phyloP scores from a whole-genome alignment of 2,113 vertebrate species.

The Myodes glareolus region DNA sequence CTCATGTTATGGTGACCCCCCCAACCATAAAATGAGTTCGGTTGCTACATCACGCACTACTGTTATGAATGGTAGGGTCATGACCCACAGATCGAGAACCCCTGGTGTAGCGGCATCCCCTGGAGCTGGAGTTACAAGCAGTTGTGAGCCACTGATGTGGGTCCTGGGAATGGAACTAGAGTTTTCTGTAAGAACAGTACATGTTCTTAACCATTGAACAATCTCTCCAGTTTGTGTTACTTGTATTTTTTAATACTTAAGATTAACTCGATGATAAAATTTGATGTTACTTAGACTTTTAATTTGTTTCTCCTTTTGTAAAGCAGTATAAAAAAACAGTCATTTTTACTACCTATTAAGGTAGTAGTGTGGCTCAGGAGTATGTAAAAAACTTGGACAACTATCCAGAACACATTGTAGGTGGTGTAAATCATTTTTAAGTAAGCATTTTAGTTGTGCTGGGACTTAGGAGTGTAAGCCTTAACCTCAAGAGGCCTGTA shows the following conservation, averaged over 20 bases:
- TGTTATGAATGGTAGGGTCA: not conserved
- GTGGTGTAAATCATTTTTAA: slow-evolving; percentile 25
- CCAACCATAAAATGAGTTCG: not conserved
- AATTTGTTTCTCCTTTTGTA: slow-evolving; percentile 51
- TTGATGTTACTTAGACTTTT: not conserved
- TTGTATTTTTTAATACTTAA: slow-evolving; percentile 1
- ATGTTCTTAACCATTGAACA: not conserved
- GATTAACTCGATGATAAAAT: slow-evolving; percentile 15
- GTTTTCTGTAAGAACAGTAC: not conserved
- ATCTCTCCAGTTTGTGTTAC: not conserved
- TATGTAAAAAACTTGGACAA: slow-evolving; percentile 44
- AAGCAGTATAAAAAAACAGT: slow-evolving; percentile 7
- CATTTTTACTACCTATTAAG: not conserved
- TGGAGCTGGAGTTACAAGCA: not conserved
- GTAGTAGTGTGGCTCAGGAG: slow-evolving; percentile 23
- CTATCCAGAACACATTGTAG: not conserved
- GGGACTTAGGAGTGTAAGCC: not conserved
- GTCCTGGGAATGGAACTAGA: not conserved
- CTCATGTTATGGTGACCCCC: not conserved
- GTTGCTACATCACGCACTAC: not conserved
- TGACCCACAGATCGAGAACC: not conserved
- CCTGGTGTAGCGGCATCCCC: not conserved
- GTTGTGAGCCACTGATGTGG: not conserved
- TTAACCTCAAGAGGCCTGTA: slow-evolving; percentile 13
- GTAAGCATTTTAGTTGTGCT: slow-evolving; percentile 2